A percentile compares a stretch with the other conserved stretches of the same genome.
phyloP scores from a whole-genome alignment of 1,140 invertebrate genomes.

The Parasteatoda tepidariorum region DNA sequence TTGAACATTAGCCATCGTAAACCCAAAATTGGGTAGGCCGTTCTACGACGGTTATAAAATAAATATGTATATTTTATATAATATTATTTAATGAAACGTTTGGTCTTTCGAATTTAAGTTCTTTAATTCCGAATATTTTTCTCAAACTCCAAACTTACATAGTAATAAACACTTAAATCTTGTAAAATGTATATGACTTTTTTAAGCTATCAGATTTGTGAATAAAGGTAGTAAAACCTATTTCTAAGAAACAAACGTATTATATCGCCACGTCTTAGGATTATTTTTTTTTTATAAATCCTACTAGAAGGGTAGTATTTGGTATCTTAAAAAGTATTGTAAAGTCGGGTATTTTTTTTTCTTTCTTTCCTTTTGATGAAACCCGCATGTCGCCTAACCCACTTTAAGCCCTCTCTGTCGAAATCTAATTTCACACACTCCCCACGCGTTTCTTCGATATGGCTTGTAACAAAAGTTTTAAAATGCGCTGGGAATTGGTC shows the following conservation, averaged over 20 bases:
- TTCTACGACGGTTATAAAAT: too few relatives aligned
- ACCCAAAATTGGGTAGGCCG: too few relatives aligned
- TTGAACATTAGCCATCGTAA: too few relatives aligned
- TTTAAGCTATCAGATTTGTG: too few relatives aligned
- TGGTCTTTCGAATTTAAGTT: neutral
- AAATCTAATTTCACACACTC: constrained; percentile 56
- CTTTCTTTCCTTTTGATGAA: constrained; percentile 10
- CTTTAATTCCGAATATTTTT: neutral
- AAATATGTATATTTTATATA: too few relatives aligned
- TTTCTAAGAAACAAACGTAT: too few relatives aligned
- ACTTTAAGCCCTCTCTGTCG: constrained; percentile 52
- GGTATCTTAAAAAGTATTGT: neutral
- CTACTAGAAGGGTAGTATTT: neutral
- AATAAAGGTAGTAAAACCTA: too few relatives aligned
- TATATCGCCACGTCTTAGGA: too few relatives aligned
- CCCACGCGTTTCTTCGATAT: constrained; percentile 15
- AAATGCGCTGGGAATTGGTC: constrained; percentile 60
- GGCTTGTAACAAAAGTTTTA: constrained; percentile 57
- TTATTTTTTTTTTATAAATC: too few relatives aligned
- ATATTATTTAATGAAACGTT: too few relatives aligned
- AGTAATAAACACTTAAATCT: too few relatives aligned
- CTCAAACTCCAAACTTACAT: neutral
- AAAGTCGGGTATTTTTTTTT: neutral
- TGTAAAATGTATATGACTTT: too few relatives aligned
- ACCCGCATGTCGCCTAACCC: constrained; percentile 49